Conservation (phyloP, 2,797 vertebrate genomes). For the Aphelocoma californica region DNA sequence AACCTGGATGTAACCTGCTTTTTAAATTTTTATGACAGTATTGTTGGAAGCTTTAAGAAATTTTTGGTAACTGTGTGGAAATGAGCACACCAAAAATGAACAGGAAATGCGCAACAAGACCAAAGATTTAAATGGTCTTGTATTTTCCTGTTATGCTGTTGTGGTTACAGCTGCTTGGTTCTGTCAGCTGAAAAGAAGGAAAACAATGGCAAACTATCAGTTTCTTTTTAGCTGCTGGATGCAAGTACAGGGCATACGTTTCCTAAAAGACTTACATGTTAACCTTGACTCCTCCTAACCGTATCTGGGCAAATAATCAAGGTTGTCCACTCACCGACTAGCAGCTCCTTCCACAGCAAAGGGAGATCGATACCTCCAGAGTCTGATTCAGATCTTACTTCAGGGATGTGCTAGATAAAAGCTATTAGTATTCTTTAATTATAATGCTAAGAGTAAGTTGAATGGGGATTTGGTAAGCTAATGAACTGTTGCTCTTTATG, state of each 20-base stretch:
- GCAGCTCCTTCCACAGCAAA: background rate
- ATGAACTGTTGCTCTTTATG: background rate
- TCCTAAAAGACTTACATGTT: background rate
- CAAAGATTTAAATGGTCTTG: background rate
- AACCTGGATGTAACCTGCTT: background rate
- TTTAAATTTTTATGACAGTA: background rate
- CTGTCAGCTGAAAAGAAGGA: background rate
- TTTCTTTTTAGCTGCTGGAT: background rate
- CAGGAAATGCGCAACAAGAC: background rate
- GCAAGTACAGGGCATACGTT: background rate
- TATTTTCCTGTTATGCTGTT: slow-evolving; percentile 20
- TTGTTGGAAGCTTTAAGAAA: background rate
- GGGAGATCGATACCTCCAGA: background rate
- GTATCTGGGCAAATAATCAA: background rate
- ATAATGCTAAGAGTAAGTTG: background rate
- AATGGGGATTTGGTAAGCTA: background rate
- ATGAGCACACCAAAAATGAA: background rate
- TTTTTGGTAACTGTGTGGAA: background rate
- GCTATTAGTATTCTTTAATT: background rate
- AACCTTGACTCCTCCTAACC: background rate
- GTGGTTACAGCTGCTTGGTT: background rate
- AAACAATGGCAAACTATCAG: background rate
- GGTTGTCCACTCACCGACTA: background rate
- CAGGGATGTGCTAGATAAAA: background rate
- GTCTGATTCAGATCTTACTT: background rate